Conservation (phyloP, 2,888 invertebrate genomes). For the Aspidapion aeneum region DNA sequence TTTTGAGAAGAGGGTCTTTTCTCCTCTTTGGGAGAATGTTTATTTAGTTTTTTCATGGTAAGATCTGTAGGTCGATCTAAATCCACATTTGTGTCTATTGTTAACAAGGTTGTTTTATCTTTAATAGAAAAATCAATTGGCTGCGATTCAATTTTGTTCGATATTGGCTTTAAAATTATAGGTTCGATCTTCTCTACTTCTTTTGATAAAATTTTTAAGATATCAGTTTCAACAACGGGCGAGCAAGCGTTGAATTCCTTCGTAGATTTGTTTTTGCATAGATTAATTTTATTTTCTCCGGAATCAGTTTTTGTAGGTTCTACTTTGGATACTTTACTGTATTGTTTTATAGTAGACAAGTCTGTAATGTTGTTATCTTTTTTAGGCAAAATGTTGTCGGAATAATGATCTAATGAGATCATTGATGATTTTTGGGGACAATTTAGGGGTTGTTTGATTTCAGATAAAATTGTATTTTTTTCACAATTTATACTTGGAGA, state of each 20-base stretch:
- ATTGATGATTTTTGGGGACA: too few relatives aligned
- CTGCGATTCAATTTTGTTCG: slow-evolving; percentile 21
- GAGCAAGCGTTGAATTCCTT: slow-evolving; percentile 5
- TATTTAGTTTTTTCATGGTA: slow-evolving; percentile 52
- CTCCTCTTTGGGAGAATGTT: slow-evolving; percentile 41
- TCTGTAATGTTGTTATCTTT: background rate
- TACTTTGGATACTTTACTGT: background rate
- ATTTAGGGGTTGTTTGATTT: too few relatives aligned
- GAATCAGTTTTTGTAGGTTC: background rate
- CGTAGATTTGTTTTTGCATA: too few relatives aligned
- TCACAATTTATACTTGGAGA: too few relatives aligned
- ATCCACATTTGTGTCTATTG: background rate
- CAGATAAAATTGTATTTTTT: too few relatives aligned
- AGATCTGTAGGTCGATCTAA: slow-evolving; percentile 55
- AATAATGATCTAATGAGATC: too few relatives aligned
- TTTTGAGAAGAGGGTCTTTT: slow-evolving; percentile 61
- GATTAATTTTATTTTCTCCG: too few relatives aligned
- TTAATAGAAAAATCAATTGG: slow-evolving; percentile 39
- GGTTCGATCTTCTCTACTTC: slow-evolving; percentile 26
- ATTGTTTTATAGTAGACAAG: too few relatives aligned
- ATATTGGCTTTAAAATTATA: slow-evolving; percentile 26
- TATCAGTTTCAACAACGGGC: slow-evolving; percentile 14
- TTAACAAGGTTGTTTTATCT: slow-evolving; percentile 41
- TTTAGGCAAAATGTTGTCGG: too few relatives aligned
- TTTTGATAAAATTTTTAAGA: slow-evolving; percentile 20